Conservation (phyloP, 2,888 invertebrate genomes). For the Spialia ferax region DNA sequence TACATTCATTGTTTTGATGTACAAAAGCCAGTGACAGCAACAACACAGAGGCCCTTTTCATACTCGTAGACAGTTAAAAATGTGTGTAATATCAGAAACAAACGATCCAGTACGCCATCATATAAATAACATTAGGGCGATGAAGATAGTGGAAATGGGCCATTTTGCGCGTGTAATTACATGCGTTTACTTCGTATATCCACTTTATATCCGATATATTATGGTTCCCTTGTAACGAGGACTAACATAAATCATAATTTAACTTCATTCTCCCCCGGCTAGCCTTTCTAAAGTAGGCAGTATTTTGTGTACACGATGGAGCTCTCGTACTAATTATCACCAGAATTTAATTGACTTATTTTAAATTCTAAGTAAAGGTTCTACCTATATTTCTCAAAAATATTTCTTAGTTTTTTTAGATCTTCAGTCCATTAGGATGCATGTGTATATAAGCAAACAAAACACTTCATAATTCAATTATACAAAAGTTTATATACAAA, state of each 20-base stretch:
- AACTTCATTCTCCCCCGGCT: neutral
- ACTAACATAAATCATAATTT: neutral
- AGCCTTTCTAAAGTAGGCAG: neutral
- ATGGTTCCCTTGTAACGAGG: neutral
- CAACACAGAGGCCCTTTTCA: neutral
- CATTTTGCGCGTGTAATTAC: slow-evolving; percentile 12
- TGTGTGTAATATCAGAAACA: slow-evolving; percentile 9
- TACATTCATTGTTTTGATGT: neutral
- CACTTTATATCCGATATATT: neutral
- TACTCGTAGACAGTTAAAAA: slow-evolving; percentile 5
- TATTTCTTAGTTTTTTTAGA: too few relatives aligned
- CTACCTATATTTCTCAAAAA: too few relatives aligned
- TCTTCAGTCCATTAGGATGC: too few relatives aligned
- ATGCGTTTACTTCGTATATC: neutral
- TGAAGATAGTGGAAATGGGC: slow-evolving; percentile 7
- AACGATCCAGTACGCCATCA: neutral
- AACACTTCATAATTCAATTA: too few relatives aligned
- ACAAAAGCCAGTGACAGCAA: too few relatives aligned
- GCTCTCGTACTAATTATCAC: too few relatives aligned
- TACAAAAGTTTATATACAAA: too few relatives aligned
- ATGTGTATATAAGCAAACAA: too few relatives aligned
- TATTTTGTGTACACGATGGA: too few relatives aligned
- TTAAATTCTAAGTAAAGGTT: too few relatives aligned
- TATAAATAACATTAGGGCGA: neutral
- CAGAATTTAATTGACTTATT: too few relatives aligned